Percentiles rank a stretch among this genome's conserved stretches.
Conservation (phyloP, 2,797 vertebrate species). For the Chaetodon trifasciatus region DNA sequence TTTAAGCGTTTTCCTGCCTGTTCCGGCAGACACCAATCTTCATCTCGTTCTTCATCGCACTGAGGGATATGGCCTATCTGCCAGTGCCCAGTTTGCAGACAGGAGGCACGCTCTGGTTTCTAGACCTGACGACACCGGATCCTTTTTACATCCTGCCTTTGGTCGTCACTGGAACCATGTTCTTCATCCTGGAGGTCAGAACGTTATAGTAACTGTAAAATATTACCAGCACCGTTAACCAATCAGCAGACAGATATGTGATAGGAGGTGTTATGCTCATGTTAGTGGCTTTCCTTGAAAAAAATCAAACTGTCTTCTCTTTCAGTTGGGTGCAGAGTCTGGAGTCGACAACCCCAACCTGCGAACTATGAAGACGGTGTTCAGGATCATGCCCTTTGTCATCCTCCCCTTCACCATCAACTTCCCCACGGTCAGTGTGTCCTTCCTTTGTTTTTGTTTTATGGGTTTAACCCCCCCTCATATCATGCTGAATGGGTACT, state of each 20-base stretch:
- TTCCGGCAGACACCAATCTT: conserved; percentile 88
- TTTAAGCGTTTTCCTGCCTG: background rate
- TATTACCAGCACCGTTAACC: background rate
- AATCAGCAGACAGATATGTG: background rate
- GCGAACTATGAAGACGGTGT: conserved; percentile 87
- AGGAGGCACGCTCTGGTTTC: conserved; percentile 91
- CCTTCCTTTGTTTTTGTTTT: background rate
- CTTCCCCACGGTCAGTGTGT: conserved; percentile 89
- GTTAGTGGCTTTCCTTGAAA: background rate
- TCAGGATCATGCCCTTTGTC: conserved; percentile 89
- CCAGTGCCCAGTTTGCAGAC: conserved; percentile 93
- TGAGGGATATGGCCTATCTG: conserved; percentile 92
- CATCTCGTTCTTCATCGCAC: conserved; percentile 92
- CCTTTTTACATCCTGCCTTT: conserved; percentile 90
- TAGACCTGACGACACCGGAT: conserved; percentile 88
- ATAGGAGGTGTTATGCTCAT: background rate
- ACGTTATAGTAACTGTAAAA: background rate
- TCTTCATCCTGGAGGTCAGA: conserved; percentile 89
- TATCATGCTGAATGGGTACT: background rate
- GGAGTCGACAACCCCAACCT: conserved; percentile 91
- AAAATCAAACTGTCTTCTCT: background rate
- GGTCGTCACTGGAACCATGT: conserved; percentile 89
- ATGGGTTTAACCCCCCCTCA: background rate
- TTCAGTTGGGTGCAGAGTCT: conserved; percentile 90
- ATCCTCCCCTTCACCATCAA: conserved; percentile 91